Conservation (phyloP, 2,888 invertebrate species). For the Mechanitis messenoides region DNA sequence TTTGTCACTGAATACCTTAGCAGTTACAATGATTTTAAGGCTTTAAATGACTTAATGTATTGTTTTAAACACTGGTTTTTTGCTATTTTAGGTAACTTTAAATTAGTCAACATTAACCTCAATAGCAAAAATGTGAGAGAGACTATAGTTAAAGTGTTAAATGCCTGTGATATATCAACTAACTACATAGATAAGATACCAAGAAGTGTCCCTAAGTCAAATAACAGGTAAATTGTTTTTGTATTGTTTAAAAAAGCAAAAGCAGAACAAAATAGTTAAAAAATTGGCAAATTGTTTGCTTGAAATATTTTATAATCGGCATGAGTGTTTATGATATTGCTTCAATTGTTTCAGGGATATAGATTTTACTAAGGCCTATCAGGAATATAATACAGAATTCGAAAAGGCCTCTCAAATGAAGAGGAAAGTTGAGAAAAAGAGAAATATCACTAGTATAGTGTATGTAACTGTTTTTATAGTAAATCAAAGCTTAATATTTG, state of each 20-base stretch:
- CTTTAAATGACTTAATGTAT: too few species aligned
- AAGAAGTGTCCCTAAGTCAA: constrained; percentile 42
- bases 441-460: constrained; percentile 56
- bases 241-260: too few species aligned
- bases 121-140: constrained; percentile 82
- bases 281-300: too few species aligned
- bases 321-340: not conserved
- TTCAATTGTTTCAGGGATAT: constrained; percentile 38
- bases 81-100: constrained; percentile 78
- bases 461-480: constrained; percentile 36
- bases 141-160: constrained; percentile 84
- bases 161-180: constrained; percentile 90
- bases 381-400: constrained; percentile 56
- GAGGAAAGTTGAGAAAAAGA: constrained; percentile 60
- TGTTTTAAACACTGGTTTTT: too few species aligned
- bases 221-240: constrained; percentile 42
- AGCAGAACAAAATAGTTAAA: too few species aligned
- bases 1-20: too few species aligned
- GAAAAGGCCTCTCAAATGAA: constrained; percentile 54
- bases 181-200: constrained; percentile 88
- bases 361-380: constrained; percentile 52
- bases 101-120: constrained; percentile 84
- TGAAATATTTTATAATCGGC: too few species aligned
- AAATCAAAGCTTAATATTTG: constrained; percentile 2
- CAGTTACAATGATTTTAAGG: too few species aligned